Percentiles rank a stretch among this genome's conserved stretches.
Conservation (phyloP, 2,888 invertebrate genomes). For the Cremastobaeus sp. region DNA sequence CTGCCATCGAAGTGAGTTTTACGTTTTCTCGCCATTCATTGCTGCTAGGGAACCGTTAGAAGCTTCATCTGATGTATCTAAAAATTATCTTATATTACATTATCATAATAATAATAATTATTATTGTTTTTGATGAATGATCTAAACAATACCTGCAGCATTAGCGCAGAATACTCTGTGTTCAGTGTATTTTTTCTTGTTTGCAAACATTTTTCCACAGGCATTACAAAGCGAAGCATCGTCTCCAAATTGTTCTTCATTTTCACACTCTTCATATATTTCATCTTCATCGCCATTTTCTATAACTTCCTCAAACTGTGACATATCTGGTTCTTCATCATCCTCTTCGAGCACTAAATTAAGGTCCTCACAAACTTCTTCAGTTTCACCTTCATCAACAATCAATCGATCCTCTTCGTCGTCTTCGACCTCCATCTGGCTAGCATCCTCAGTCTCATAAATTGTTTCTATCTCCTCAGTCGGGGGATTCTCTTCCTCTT, state of each 20-base stretch:
- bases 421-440: slow-evolving; percentile 11
- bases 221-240: slow-evolving; percentile 48
- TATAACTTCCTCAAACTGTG: slow-evolving; percentile 54
- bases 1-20: background rate
- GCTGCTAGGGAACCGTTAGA: slow-evolving; percentile 12
- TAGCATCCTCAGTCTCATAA: slow-evolving; percentile 13
- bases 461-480: slow-evolving; percentile 38
- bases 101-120: too few relatives aligned
- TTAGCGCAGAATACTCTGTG: slow-evolving; percentile 35
- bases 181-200: slow-evolving; percentile 40
- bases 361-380: slow-evolving; percentile 43
- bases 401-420: slow-evolving; percentile 30
- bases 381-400: slow-evolving; percentile 18
- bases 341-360: slow-evolving; percentile 48
- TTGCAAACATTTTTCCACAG: slow-evolving; percentile 47
- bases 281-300: slow-evolving; percentile 42
- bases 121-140: background rate
- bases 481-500: slow-evolving; percentile 28
- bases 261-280: background rate
- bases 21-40: slow-evolving; percentile 32
- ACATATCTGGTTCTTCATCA: slow-evolving; percentile 47
- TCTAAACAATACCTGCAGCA: slow-evolving; percentile 42
- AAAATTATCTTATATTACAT: too few relatives aligned
- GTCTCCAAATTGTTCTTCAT: slow-evolving; percentile 17
- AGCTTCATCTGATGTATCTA: slow-evolving; percentile 27